phyloP scores from a whole-genome alignment of 2,113 vertebrate species.

The Ammodytes dubius region DNA sequence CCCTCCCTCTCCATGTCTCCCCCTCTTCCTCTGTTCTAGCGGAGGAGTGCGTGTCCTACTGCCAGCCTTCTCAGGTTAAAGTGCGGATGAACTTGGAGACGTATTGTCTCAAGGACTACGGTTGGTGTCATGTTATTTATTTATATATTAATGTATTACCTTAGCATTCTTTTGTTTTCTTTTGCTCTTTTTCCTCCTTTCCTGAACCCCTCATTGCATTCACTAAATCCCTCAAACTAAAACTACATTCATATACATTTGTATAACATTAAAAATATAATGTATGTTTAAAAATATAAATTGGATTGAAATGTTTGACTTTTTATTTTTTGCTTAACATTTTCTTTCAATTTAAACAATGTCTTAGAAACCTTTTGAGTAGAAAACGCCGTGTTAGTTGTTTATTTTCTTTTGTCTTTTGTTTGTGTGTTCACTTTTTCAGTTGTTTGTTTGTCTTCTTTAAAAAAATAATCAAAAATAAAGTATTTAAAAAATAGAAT shows the following conservation, averaged over 20 bases:
- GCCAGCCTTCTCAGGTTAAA: slow-evolving; percentile 86
- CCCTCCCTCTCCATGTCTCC: slow-evolving; percentile 15
- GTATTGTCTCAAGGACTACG: slow-evolving; percentile 91
- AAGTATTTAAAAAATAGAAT: fast-evolving
- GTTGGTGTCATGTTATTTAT: slow-evolving; percentile 72
- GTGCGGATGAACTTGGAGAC: slow-evolving; percentile 90
- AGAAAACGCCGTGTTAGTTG: too few species aligned
- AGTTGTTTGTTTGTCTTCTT: too few species aligned
- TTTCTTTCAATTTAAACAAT: too few species aligned
- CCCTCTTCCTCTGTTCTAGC: slow-evolving; percentile 73
- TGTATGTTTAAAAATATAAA: too few species aligned
- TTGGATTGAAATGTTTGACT: too few species aligned
- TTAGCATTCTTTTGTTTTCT: too few species aligned
- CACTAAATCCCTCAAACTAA: background rate
- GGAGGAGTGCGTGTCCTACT: slow-evolving; percentile 89
- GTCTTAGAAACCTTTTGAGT: too few species aligned
- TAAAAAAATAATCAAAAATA: background rate
- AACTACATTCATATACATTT: background rate
- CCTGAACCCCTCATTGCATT: background rate
- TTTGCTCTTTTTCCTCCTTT: background rate
- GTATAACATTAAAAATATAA: background rate
- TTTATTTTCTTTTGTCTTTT: too few species aligned
- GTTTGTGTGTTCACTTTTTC: background rate
- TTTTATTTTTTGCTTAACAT: too few species aligned
- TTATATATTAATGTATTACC: too few species aligned